Evolutionary conservation across 2,113 vertebrate species (phyloP).

Genomic region (Neoarius graeffei): DNA sequence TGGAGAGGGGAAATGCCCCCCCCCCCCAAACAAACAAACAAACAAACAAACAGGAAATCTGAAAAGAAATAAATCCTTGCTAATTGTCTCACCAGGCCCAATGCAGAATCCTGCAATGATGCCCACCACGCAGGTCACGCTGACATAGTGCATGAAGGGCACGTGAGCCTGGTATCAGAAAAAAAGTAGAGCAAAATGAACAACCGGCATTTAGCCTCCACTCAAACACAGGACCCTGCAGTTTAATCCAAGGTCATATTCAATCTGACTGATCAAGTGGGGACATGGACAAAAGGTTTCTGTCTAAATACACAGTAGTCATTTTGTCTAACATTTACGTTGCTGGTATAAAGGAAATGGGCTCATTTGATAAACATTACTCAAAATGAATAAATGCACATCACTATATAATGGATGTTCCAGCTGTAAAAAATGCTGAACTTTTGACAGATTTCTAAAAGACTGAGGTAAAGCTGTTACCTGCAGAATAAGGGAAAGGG

Average conservation of each 20-base stretch:
- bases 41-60: background rate
- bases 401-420: background rate
- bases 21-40: no score
- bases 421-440: background rate
- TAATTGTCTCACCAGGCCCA: constrained; percentile 79
- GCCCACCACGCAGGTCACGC: constrained; percentile 80
- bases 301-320: background rate
- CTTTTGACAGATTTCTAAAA: background rate
- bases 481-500: constrained; percentile 80
- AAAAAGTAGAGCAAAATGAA: constrained; percentile 18
- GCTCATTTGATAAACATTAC: background rate
- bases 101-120: constrained; percentile 91
- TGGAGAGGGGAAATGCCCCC: background rate
- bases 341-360: no score
- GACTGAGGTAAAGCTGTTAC: constrained; percentile 56
- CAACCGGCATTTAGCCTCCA: background rate
- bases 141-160: constrained; percentile 79
- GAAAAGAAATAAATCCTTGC: background rate
- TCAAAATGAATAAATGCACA: background rate
- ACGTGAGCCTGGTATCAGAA: constrained; percentile 59
- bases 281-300: background rate
- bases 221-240: background rate
- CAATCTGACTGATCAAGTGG: background rate
- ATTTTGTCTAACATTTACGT: background rate
- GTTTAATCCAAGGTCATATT: background rate